phyloP scores from a whole-genome alignment of 1,140 invertebrate species.

The Mactra quadrangularis region DNA sequence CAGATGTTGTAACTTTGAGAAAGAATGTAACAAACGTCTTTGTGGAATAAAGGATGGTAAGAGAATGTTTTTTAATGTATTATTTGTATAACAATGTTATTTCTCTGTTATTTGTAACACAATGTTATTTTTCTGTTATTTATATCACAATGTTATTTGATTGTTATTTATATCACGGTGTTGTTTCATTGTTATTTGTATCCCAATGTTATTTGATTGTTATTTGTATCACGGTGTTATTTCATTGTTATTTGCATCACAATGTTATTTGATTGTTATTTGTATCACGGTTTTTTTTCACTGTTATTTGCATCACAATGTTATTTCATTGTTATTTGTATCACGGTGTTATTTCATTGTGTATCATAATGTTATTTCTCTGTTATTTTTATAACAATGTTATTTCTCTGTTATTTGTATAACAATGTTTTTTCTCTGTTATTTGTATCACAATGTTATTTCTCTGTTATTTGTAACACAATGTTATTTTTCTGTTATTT shows the following conservation, averaged over 20 bases:
- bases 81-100: not conserved
- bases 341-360: not conserved
- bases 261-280: too few relatives aligned
- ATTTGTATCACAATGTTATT: not conserved
- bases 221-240: too few relatives aligned
- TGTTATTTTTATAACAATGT: not conserved
- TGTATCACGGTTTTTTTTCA: too few relatives aligned
- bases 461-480: not conserved
- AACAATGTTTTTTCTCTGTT: not conserved
- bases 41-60: conserved; percentile 23
- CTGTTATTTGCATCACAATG: too few relatives aligned
- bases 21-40: conserved; percentile 36
- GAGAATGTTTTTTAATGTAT: not conserved
- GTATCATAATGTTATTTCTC: not conserved
- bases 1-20: conserved; percentile 11
- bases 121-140: not conserved
- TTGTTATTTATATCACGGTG: too few relatives aligned
- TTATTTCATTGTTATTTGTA: not conserved
- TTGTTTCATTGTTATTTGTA: too few relatives aligned
- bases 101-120: not conserved
- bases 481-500: not conserved
- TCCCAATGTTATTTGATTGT: too few relatives aligned
- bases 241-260: too few relatives aligned
- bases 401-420: not conserved
- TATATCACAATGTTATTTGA: too few relatives aligned